Conservation (phyloP, 2,113 vertebrate genomes). For the Megaceryle torquata region DNA sequence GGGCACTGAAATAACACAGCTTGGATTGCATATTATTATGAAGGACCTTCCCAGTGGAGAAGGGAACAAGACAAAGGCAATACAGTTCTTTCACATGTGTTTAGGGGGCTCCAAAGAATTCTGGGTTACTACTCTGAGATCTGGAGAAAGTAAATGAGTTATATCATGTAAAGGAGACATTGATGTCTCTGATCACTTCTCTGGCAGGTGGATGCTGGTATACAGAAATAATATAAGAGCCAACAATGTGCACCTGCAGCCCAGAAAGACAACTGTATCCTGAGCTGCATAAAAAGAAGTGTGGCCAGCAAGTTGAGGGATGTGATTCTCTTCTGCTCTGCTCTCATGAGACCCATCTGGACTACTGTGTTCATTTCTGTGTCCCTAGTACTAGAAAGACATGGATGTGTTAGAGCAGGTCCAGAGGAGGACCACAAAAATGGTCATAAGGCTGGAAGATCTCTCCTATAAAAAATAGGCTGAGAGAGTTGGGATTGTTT, state of each 20-base stretch:
- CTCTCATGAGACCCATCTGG: background rate
- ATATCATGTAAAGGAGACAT: background rate
- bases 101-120: background rate
- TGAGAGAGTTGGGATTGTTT: background rate
- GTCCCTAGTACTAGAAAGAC: background rate
- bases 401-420: background rate
- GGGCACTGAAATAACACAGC: background rate
- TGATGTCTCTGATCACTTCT: background rate
- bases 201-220: background rate
- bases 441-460: background rate
- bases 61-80: background rate
- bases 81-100: background rate
- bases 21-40: background rate
- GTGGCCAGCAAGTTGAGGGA: background rate
- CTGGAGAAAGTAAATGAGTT: background rate
- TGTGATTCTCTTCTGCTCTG: background rate
- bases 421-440: background rate
- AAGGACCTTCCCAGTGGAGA: background rate
- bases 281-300: background rate
- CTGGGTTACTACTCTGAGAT: background rate
- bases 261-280: background rate
- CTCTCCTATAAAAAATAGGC: background rate
- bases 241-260: rapidly evolving
- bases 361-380: background rate
- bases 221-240: background rate